Base-by-base conservation (phyloP, 2,797 vertebrate species). In the Acrossocheilus wenchowensis region DNA sequence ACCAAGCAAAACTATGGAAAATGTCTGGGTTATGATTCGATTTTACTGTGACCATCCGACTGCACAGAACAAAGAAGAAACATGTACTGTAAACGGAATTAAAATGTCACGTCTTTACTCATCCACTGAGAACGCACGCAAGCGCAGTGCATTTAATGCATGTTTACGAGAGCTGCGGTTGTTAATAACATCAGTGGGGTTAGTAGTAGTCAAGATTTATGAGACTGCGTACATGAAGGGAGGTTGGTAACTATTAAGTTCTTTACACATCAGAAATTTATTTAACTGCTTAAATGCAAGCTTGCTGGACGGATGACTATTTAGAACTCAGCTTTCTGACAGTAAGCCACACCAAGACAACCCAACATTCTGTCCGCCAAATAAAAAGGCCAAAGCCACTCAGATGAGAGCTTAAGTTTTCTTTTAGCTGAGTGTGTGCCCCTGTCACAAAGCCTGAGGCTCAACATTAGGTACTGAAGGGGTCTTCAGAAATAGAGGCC, bases 241-340 rank as follows among this genome's bases (percentile, higher is more conserved):
- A 82, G 71, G 84, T 75, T 85, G 54, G 72, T 77, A 75, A 66
- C 82, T 60, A 84, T 82, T 86, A 57, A 86, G 82, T 84, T 75
- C 84, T 86, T 90, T 87, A 86, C 84, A 87, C 81, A 89, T 83
- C 79, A 77, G 66, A 88, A 75, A 72, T 87, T 68, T 80, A 85
- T 87, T 83, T 85, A 88, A 89, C 87, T 83, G 86, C 87, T 90
- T 90, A 87, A 62, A 84, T 60, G 52, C 45, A 72, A 87, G 82
- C 80, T 87, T 60, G 60, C 41, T 52, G 68, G 72, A 86, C 14
- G 30, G 30, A 57, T 43, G 48, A 69, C 83, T 90, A 87, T 89
- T 90, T 86, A 86, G 83, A 87, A 89, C 87, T 60, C 41, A 54
- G 79, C 43, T 82, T 66, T 85, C 54, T 84, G 87, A 90, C 78